These are phyloP conservation scores for Apis laboriosa DNA, from an alignment of 1,140 invertebrate species.

Conservation along the genomic window DNA sequence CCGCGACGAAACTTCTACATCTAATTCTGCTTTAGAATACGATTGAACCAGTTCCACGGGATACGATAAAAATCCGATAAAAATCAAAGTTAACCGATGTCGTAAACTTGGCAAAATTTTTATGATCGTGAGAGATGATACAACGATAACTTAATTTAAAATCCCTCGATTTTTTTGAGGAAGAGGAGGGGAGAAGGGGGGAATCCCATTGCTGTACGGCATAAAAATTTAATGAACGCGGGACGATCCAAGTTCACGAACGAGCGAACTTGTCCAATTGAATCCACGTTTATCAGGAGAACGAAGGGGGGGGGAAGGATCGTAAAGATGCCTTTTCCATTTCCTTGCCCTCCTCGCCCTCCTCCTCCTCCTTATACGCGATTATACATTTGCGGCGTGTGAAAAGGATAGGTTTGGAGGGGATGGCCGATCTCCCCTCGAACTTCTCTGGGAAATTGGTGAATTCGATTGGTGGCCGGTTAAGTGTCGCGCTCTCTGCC, in stretches of 20 bases:
- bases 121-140: no score
- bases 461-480: background rate
- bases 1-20: background rate
- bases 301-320: constrained; percentile 16
- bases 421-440: constrained; percentile 41
- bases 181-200: no score
- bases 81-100: background rate
- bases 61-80: background rate
- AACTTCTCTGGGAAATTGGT: background rate
- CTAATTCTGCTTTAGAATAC: background rate
- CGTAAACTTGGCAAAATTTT: background rate
- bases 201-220: no score
- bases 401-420: constrained; percentile 18
- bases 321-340: constrained; percentile 27
- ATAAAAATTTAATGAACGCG: constrained; percentile 20
- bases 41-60: background rate
- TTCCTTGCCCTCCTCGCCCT: constrained; percentile 15
- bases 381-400: constrained; percentile 53
- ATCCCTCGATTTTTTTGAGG: no score
- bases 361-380: background rate
- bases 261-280: background rate
- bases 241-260: background rate
- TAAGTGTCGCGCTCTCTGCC: no score
- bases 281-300: constrained; percentile 35
- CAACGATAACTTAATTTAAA: no score